Base-by-base conservation (phyloP, 1,140 invertebrate genomes). In the Neodiprion virginianus region DNA sequence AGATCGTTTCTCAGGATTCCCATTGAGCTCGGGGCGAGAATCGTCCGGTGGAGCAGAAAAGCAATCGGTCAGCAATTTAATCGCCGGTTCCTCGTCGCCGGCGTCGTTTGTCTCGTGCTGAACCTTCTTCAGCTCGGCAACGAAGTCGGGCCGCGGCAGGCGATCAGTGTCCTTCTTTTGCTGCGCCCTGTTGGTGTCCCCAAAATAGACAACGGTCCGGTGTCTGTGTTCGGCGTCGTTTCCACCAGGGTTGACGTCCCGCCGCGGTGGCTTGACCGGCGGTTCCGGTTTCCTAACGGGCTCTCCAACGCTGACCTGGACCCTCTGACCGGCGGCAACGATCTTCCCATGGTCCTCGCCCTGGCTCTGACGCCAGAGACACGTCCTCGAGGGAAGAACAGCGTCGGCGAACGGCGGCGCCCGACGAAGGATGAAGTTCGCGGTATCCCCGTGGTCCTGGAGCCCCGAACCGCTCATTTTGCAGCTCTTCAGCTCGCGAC, bases 151-250 rank as follows among this genome's bases (percentile, higher is more conserved):
- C 87, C 83, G 8, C 69, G 69, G 74, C 28, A 40, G 28, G 28
- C 28, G 28, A 40, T 40, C 5, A 4, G 4, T 12, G 4, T 83
- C 87, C 67, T 89, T 88, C 76, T 89, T 89, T 40, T 40, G 28
- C 28, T 40, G 28, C 7, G 89, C 83, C 40, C 90, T 89, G 61
- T 91, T 90, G 0, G 91, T 91, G 81, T 93, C 92, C 7, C 92
- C 92, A 75, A 93, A 93, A 80, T 93, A 93, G 75, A 93, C 93
- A 66, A 93, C 91, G 14, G 93, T 92, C 86, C 92, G 93, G 77
- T 93, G 92, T 77, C 89, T 87, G n/a, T 86, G 76, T 53, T 87
- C 84, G 77, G 78, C 78, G 89, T 90, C 69, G 89, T 88, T 70
- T 88, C 83, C 69, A 86, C 86, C 81, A 83, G 87, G 77, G 87